Evolutionary conservation across 2,888 invertebrate species (phyloP), one percentile per base, ranked within the genome.

Genomic region (Matsumyia berberina): DNA sequence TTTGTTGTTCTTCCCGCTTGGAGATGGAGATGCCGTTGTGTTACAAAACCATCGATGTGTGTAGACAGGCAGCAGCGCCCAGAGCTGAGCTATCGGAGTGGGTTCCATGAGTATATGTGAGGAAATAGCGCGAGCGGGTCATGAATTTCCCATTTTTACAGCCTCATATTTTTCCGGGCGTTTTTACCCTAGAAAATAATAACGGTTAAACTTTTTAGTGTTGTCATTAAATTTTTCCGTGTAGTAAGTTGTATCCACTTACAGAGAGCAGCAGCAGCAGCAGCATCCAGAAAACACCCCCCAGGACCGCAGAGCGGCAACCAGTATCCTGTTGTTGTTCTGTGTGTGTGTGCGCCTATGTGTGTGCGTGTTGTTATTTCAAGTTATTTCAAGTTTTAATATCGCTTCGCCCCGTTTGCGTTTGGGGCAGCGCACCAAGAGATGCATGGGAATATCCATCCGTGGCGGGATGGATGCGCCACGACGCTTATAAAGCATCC

Each of bases 171-270:
- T 89, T 89, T 89, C 87, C 82, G 85, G 79, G 86, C 77, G 85
- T 80, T 88, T 88, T 89, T 89, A 90, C 89, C 90, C 91, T 90
- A 91, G 89, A 90, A 85, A 91, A 91, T 91, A 91, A 91, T 90
- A 91, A 90, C 90, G 91, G 90, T 91, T 91, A 91, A 91, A 91
- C 91, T 91, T 91, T 91, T 91, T 91, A 91, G 91, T 91, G 90
- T 91, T 91, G 91, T 91, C 91, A 91, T 91, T 91, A 91, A 91
- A 90, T 90, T 90, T 91, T 88, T 90, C 80, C 89, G 90, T 91
- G 90, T 90, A 89, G 89, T 89, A 79, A 72, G 85, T 79, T 79
- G 80, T 85, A 85, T 85, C 80, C 80, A 76, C 79, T 70, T 64
- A 70, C 78, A 70, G 24, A 17, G 58, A 58, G 42, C 39, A 62